Evolutionary conservation across 2,113 vertebrate genomes (phyloP).

Genomic region (Pan paniscus): DNA sequence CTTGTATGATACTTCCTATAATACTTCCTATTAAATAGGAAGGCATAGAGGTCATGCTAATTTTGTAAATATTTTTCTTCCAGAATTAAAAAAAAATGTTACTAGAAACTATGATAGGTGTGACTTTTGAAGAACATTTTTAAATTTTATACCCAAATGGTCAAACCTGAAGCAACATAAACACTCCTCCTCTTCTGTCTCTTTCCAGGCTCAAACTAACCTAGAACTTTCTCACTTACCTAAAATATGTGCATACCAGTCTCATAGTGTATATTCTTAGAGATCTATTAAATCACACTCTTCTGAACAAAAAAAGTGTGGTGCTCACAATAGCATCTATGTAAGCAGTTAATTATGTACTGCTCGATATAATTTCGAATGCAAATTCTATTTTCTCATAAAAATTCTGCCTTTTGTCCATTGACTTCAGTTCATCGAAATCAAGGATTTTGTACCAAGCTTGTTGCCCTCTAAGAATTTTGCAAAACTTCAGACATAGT

Average conservation of each 20-base stretch:
- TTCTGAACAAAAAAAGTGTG: neutral
- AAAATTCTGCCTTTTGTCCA: neutral
- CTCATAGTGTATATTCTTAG: neutral
- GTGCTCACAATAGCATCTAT: neutral
- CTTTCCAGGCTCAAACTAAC: neutral
- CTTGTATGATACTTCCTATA: neutral
- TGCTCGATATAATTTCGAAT: neutral
- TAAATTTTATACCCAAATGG: neutral
- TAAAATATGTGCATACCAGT: neutral
- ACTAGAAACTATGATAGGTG: neutral
- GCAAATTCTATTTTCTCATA: neutral
- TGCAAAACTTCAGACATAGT: neutral
- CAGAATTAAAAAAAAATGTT: neutral
- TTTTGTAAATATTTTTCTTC: conserved; percentile 65
- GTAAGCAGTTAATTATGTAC: neutral
- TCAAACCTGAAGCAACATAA: neutral
- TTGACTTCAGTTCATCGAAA: neutral
- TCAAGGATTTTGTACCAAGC: neutral
- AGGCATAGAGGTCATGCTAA: conserved; percentile 61
- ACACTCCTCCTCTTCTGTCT: neutral
- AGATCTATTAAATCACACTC: neutral
- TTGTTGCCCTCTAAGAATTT: neutral
- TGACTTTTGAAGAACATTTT: neutral
- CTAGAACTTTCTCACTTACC: neutral
- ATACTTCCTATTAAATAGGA: conserved; percentile 58